Base-by-base conservation (phyloP, 2,113 vertebrate genomes). In the Aspidoscelis tigris region DNA sequence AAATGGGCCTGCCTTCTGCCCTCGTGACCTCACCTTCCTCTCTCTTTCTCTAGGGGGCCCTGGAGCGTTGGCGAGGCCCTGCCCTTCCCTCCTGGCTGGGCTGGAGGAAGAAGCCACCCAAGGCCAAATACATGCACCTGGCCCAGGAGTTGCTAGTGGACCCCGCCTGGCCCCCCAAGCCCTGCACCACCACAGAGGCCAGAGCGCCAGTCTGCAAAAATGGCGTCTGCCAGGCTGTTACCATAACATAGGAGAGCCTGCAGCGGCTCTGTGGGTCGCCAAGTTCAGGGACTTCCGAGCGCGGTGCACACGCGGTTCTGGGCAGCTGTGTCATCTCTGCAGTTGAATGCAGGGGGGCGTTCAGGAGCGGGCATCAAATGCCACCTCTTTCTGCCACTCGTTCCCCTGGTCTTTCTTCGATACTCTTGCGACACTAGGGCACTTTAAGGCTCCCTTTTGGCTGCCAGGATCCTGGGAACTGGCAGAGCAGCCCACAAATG, bases 101-200 rank as follows among this genome's bases (percentile, higher is more conserved):
- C 47, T 95, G 92, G 44, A 93, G 87, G 91, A 96, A 95, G 89
- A 96, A 93, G 87, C 92, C 92, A 0, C 98, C 98, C 89, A 97
- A 98, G 93, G 98, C 99, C 68, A 98, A 98, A 88, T 99, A 99
- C 92, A 98, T 97, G 97, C 97, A 98, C 86, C 95, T 99, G 93
- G 99, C 99, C 84, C 97, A 99, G 95, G 98, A 99, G 94, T 96
- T 99, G 86, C 93, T 96, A 76, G 95, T 98, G 71, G 99, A 99
- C 91, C 99, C 99, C 0, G 98, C 99, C 87, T 99, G 99, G 99
- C 99, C 99, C 39, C 99, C 99, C 53, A 99, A 98, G 92, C 98
- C 98, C 87, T 97, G 97, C 86, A 99, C 98, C 68, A 99, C 97
- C 65, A 99, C 98, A 6, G 99, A 99, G 95, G 99, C 98, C 1